These are phyloP conservation scores for Nycticryphes semicollaris DNA, from an alignment of 2,113 vertebrate species.

Conservation along the genomic window DNA sequence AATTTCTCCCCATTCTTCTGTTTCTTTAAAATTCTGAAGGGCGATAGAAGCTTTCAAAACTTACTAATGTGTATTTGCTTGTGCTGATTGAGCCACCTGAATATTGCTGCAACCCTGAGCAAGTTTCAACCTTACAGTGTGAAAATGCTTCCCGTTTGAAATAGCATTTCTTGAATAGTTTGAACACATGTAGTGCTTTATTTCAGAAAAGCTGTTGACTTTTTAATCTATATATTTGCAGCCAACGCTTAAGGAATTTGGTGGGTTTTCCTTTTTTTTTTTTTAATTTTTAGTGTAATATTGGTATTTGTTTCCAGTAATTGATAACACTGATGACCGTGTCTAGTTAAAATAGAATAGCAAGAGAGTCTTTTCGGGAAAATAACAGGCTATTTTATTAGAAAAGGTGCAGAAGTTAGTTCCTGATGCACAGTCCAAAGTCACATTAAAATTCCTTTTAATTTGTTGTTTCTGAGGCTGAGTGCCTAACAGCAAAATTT, in stretches of 20 bases:
- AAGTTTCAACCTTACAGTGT: not conserved
- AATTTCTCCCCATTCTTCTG: not conserved
- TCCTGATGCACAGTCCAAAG: not conserved
- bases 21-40: not conserved
- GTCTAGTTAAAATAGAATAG: not conserved
- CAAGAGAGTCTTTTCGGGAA: not conserved
- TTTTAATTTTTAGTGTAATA: not conserved
- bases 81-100: not conserved
- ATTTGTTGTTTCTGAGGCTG: not conserved
- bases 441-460: not conserved
- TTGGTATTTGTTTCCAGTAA: not conserved
- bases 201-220: not conserved
- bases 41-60: not conserved
- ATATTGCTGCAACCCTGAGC: not conserved
- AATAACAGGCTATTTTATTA: not conserved
- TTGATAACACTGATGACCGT: not conserved
- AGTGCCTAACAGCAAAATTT: not conserved
- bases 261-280: not conserved
- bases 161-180: not conserved
- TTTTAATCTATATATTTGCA: not conserved
- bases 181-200: not conserved
- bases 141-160: not conserved
- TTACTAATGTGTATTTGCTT: not conserved
- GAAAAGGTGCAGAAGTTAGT: not conserved
- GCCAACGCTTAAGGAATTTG: not conserved